These are phyloP conservation scores for Syritta pipiens DNA, from an alignment of 2,888 invertebrate species.

Conservation along the genomic window DNA sequence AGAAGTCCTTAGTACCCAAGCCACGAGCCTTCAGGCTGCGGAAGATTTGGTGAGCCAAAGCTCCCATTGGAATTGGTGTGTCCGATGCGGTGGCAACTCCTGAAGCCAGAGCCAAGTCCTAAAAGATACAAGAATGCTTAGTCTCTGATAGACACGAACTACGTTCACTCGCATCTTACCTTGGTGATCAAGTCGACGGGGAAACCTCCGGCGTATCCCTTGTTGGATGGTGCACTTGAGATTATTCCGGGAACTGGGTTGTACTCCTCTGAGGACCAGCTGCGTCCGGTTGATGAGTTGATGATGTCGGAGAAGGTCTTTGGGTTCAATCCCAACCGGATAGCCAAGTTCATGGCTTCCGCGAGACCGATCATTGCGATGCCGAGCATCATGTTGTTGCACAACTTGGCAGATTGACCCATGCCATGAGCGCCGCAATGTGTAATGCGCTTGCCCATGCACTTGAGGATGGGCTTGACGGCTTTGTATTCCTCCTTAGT, in stretches of 20 bases:
- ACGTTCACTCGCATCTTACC: constrained; percentile 74
- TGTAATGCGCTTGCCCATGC: constrained; percentile 95
- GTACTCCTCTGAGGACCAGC: constrained; percentile 98
- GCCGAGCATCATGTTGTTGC: constrained; percentile 97
- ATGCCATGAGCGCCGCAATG: constrained; percentile 94
- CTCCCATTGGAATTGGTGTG: constrained; percentile 92
- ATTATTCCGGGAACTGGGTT: constrained; percentile 97
- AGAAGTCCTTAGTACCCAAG: constrained; percentile 94
- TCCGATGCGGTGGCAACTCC: constrained; percentile 89
- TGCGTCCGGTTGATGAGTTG: constrained; percentile 96
- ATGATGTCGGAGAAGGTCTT: constrained; percentile 92
- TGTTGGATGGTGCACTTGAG: constrained; percentile 91
- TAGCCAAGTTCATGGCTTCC: constrained; percentile 97
- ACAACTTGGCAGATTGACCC: constrained; percentile 96
- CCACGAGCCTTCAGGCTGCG: constrained; percentile 89
- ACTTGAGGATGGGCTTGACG: constrained; percentile 85
- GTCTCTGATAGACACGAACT: no score
- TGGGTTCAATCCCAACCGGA: constrained; percentile 94
- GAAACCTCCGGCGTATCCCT: constrained; percentile 92
- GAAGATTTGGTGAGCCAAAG: constrained; percentile 94
- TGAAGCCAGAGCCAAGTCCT: constrained; percentile 95
- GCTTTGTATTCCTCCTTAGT: constrained; percentile 83
- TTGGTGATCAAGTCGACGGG: constrained; percentile 93
- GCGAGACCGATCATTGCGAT: constrained; percentile 97
- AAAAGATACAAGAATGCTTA: constrained; percentile 1